Conservation (phyloP, 2,888 invertebrate genomes). For the Lithophane ornitopus region DNA sequence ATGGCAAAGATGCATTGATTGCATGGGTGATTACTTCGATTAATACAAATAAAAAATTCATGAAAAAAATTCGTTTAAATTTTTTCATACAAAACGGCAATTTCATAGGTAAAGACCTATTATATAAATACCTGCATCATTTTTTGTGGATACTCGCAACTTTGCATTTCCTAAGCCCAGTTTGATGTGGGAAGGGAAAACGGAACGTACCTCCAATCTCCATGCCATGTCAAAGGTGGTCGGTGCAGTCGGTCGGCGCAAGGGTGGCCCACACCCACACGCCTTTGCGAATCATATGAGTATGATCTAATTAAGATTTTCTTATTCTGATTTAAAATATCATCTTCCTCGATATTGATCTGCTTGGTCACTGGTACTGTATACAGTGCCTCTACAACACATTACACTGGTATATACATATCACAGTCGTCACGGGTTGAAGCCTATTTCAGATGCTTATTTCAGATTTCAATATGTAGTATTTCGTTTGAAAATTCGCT, state of each 20-base stretch:
- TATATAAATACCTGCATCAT: background rate
- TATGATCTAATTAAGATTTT: background rate
- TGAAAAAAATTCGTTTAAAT: too few relatives aligned
- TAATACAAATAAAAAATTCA: too few relatives aligned
- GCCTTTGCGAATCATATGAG: background rate
- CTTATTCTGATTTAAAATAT: background rate
- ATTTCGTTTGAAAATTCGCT: conserved; percentile 11
- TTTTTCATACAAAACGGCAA: too few relatives aligned
- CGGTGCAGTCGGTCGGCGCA: background rate
- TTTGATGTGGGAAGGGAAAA: background rate
- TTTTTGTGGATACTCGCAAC: background rate
- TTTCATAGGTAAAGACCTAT: too few relatives aligned
- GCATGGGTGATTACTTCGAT: too few relatives aligned
- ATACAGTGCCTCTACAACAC: background rate
- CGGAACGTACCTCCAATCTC: background rate
- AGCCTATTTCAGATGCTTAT: conserved; percentile 19
- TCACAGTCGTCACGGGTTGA: background rate
- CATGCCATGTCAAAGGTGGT: background rate
- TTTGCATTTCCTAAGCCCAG: background rate
- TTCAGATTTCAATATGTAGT: conserved; percentile 25
- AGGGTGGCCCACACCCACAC: background rate
- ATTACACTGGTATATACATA: conserved; percentile 11
- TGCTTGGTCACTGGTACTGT: background rate
- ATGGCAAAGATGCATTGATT: too few relatives aligned
- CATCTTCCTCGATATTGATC: background rate